Conservation (phyloP, 30 jellyfish, hydroid and myxozoan genomes). For the Catostylus mosaicus region DNA sequence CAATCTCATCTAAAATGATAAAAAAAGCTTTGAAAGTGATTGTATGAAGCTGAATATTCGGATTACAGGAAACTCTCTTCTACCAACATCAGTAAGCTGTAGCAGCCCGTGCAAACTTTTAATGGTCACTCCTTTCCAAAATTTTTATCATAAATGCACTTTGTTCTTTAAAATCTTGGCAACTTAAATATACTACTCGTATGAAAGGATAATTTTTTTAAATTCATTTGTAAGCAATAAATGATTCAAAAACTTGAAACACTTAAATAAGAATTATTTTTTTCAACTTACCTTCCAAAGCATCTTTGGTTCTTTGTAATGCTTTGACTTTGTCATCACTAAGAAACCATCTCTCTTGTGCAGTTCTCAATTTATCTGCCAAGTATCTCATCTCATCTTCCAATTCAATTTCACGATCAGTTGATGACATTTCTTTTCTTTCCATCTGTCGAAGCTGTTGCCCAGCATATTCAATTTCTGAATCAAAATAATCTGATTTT, state of each 20-base stretch:
- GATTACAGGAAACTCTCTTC: too few species aligned
- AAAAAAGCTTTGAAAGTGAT: background rate
- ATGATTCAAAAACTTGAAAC: too few species aligned
- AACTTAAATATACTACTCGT: too few species aligned
- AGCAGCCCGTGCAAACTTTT: too few species aligned
- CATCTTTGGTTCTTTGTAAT: slow-evolving; percentile 63
- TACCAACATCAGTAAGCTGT: too few species aligned
- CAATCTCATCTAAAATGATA: slow-evolving; percentile 56
- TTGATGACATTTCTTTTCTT: slow-evolving; percentile 60
- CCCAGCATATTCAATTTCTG: slow-evolving; percentile 69
- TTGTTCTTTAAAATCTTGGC: too few species aligned
- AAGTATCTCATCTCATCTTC: slow-evolving; percentile 75
- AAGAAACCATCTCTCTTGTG: slow-evolving; percentile 74
- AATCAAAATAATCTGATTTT: slow-evolving; percentile 66
- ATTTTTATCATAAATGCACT: too few species aligned
- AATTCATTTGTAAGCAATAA: too few species aligned
- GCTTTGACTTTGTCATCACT: slow-evolving; percentile 51
- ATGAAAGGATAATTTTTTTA: too few species aligned
- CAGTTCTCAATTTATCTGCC: slow-evolving; percentile 59
- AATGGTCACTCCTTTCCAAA: too few species aligned
- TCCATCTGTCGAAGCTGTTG: slow-evolving; percentile 69
- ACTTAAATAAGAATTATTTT: too few species aligned
- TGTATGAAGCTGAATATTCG: too few species aligned
- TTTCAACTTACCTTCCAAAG: slow-evolving; percentile 66
- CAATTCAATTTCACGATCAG: slow-evolving; percentile 64